Evolutionary conservation across 2,888 invertebrate species (phyloP), one percentile per base, ranked within the genome.

Genomic region (Ormyrus labotus): DNA sequence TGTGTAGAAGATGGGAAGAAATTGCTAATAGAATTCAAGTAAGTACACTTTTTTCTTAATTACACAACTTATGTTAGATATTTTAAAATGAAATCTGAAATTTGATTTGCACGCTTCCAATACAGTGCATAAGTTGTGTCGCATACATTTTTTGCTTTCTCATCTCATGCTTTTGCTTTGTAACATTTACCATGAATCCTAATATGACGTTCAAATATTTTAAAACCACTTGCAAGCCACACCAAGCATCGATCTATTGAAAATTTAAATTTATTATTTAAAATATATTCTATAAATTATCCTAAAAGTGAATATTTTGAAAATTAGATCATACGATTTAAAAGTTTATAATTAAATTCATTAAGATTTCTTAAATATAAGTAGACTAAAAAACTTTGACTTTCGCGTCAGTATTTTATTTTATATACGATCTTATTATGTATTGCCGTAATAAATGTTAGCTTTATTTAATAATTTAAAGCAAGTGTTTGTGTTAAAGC

Each of bases 1-100:
- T 90, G 50, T 90, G 90, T 78, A 84, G 85, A 60, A 89, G 89
- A 75, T 90, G 90, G 90, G 90, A 90, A 78, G 87, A 87, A 78
- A 88, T 90, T 64, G 88, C 87, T 8, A 86, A 82, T 67, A 86
- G 87, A 84, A 87, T 90, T 81, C 89, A 90, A 82, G 90, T 90
- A 86, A 53, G 89, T 58, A 53, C 53, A 73, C 13, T 51, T 73
- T 55, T 55, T 8, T 11, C 55, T 55, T 3, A 65, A 61, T 63
- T 45, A 69, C 68, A 73, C 76, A 76, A 78, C 58, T 78, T 81
- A 70, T 78, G 60, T 70, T 34, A 63, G 34, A 55, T 34, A 63
- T 65, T 57, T 34, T 58, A 34, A 64, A 60, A 64, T 51, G 60
- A 78, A 58, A 13, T 53, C 19, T 50, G n/a, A 47, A 13, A 13